Conservation (phyloP, 2,797 vertebrate genomes). For the Mallotus villosus region DNA sequence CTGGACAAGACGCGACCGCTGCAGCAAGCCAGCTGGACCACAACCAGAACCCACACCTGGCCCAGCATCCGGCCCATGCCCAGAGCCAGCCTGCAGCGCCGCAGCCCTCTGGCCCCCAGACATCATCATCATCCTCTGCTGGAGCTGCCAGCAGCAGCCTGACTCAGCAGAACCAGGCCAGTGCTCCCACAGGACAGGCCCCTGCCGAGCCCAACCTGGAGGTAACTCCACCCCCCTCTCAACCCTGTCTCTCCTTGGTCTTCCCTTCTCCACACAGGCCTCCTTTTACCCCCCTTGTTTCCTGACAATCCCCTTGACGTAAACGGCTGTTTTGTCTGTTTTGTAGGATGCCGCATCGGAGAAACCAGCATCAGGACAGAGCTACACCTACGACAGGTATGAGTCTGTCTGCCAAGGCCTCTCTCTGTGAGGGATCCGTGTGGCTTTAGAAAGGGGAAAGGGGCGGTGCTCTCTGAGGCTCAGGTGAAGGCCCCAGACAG, state of each 20-base stretch:
- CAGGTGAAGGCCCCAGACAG: background rate
- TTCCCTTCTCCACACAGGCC: background rate
- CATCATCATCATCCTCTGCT: conserved; percentile 46
- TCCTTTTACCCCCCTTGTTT: too few relatives aligned
- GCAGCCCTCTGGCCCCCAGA: conserved; percentile 56
- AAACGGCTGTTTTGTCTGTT: conserved; percentile 20
- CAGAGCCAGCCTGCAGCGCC: conserved; percentile 58
- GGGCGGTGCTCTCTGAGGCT: background rate
- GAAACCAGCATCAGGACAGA: conserved; percentile 67
- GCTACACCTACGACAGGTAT: conserved; percentile 79
- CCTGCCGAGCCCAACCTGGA: conserved; percentile 55
- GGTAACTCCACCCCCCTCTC: conserved; percentile 45
- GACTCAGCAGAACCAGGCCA: conserved; percentile 64
- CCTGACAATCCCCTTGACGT: background rate
- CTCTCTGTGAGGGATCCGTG: background rate
- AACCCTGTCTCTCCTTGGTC: background rate
- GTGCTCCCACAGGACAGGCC: conserved; percentile 41
- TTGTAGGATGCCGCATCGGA: conserved; percentile 69
- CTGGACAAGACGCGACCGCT: conserved; percentile 33
- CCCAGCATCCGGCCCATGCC: conserved; percentile 41
- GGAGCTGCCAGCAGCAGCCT: conserved; percentile 50
- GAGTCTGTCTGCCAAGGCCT: background rate
- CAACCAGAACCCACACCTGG: conserved; percentile 47
- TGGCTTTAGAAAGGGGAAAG: background rate
- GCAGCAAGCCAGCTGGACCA: conserved; percentile 56